Base-by-base conservation (phyloP, 2,888 invertebrate genomes). In the Tetragonisca angustula region DNA sequence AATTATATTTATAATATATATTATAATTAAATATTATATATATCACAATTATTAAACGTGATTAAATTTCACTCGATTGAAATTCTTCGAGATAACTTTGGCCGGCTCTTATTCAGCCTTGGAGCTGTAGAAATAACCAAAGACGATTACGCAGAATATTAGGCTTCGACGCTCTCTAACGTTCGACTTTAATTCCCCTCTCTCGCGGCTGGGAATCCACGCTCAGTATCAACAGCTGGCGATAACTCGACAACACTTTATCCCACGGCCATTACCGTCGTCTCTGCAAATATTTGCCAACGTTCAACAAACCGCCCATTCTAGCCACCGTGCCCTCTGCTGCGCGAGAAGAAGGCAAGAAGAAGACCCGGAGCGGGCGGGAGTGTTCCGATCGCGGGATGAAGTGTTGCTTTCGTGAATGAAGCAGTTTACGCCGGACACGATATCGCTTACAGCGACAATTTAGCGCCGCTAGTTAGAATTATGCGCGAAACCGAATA, bases 401-500 rank as follows among this genome's bases (percentile, higher is more conserved):
- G 79, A 87, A 83, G 79, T 67, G 85, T 85, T 79, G 85, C 69
- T 69, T 81, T 79, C 83, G 77, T 69, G 85, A 90, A 89, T 89
- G 84, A 89, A 89, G 89, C 83, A 85, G 90, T 89, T 85, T 87
- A 85, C 83, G 81, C 73, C 76, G 75, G 81, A 78, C 82, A 82
- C 73, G 89, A 90, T 90, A 91, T 92, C 91, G 88, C 87, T 91
- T 91, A 89, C 90, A 88, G 85, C 74, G 83, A 84, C 89, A 90
- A 92, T 92, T 91, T 91, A 92, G 86, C 91, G 88, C 89, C 90
- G 90, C 89, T 88, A 87, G 90, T 88, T 90, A 86, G 90, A 91
- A 91, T 92, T 93, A 93, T 89, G 91, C 89, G 88, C 89, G 92
- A 92, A 93, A 92, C 88, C 90, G 87, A 91, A 93, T 90, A 92